Base-by-base conservation (phyloP, 2,797 vertebrate genomes). In the Channa striata region DNA sequence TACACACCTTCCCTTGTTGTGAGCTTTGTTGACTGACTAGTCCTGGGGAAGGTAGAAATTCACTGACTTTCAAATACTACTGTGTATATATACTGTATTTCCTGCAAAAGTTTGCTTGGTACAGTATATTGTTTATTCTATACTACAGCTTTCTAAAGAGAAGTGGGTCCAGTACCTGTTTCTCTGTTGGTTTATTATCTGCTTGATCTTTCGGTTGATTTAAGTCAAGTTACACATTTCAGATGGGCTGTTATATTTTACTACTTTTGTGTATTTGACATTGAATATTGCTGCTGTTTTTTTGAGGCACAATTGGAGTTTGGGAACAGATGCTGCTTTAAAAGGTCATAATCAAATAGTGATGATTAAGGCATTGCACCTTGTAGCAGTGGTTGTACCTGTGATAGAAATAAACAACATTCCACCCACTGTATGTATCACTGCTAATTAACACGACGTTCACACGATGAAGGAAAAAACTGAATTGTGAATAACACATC, bases 381-480 rank as follows among this genome's bases (percentile, higher is more conserved):
- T 46, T 62, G 44, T 19, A 54, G 37, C 37, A 59, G 56, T 17
- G 5, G 17, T 43, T 59, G 43, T 46, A 36, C 66, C 11, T 61
- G 49, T 50, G 42, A 52, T 49, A 0, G 49, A 50, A 65, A 59
- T 12, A 65, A 62, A 69, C 43, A 64, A 37, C 25, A 60, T 43
- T 56, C 11, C 17, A 48, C 40, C 47, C 30, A 6, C 14, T 57
- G n/a, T 36, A 17, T 59, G 40, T 19, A 7, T 9, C 19, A 40
- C 16, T 11, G 33, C 17, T 68, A 36, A 56, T 59, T 60, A 56
- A 19, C 19, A 61, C 16, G 42, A 57, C 51, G 68, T 49, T 50
- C 21, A 34, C 36, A 62, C 11, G 13, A 52, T 12, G 34, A 62
- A 8, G 14, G 46, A 42, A 58, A 67, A 48, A 34, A n/a, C 2